phyloP scores from a whole-genome alignment of 2,113 vertebrate species.

The Erythrocercus mccallii region DNA sequence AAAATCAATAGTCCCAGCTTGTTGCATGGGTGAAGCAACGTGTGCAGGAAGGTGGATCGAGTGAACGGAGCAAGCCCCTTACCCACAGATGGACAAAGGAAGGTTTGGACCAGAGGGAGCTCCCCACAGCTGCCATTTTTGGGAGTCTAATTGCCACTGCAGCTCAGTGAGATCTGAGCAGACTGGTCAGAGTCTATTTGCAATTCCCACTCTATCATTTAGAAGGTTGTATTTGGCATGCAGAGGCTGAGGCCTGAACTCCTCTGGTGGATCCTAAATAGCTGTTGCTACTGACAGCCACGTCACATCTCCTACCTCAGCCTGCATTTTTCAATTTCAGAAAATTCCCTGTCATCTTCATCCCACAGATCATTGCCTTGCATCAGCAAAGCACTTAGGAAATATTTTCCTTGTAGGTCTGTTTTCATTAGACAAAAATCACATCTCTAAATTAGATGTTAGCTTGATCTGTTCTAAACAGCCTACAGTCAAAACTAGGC shows the following conservation, averaged over 20 bases:
- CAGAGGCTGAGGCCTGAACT: not conserved
- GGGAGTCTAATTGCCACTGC: not conserved
- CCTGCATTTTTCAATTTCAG: conserved; percentile 4
- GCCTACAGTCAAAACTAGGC: too few species aligned
- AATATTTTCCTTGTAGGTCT: not conserved
- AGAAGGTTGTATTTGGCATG: conserved; percentile 50
- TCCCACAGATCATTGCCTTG: conserved; percentile 12
- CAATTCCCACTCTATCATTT: conserved; percentile 69
- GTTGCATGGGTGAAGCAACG: not conserved
- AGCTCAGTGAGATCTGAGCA: conserved; percentile 6
- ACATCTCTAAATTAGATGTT: not conserved
- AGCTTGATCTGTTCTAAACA: not conserved
- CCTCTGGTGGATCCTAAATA: conserved; percentile 41
- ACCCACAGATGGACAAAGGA: not conserved
- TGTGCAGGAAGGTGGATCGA: not conserved
- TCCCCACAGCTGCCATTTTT: not conserved
- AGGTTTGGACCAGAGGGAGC: not conserved
- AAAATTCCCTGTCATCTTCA: conserved; percentile 42
- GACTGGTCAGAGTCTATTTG: conserved; percentile 20
- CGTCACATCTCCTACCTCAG: conserved; percentile 9
- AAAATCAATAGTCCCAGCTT: not conserved
- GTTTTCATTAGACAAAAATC: not conserved
- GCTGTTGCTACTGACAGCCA: conserved; percentile 43
- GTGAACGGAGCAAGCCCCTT: not conserved
- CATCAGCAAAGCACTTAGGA: not conserved